phyloP scores from a whole-genome alignment of 1,140 invertebrate species.

The Saxidomus purpurata region DNA sequence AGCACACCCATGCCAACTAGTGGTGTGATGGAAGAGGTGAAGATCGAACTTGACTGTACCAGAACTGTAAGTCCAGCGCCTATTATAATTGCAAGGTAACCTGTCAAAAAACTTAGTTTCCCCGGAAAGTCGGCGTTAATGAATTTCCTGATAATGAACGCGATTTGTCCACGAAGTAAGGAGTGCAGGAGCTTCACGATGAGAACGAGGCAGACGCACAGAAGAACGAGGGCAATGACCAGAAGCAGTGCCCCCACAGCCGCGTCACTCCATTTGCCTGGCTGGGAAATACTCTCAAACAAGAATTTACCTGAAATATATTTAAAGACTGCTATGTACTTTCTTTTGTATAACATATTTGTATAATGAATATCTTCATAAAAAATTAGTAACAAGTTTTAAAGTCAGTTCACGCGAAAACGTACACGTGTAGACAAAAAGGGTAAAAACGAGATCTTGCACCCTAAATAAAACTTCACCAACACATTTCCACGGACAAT shows the following conservation, averaged over 20 bases:
- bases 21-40: conserved; percentile 90
- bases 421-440: too few species aligned
- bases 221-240: conserved; percentile 86
- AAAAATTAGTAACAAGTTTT: background rate
- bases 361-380: background rate
- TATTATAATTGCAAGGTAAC: conserved; percentile 88
- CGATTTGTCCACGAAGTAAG: conserved; percentile 87
- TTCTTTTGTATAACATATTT: too few species aligned
- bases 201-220: conserved; percentile 88
- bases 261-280: conserved; percentile 83
- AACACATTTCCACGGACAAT: too few species aligned
- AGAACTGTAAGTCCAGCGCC: conserved; percentile 89
- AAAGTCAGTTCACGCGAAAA: background rate
- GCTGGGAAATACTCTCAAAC: conserved; percentile 67
- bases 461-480: too few species aligned
- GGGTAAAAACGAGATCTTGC: too few species aligned
- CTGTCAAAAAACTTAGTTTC: conserved; percentile 82
- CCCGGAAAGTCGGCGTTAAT: conserved; percentile 89
- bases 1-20: conserved; percentile 89
- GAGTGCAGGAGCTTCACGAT: conserved; percentile 89
- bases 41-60: conserved; percentile 89
- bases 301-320: conserved; percentile 76
- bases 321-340: too few species aligned
- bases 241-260: conserved; percentile 87
- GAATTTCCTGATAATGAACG: conserved; percentile 87